Base-by-base conservation (phyloP, 2,113 vertebrate genomes). In the Aviceda subcristata region DNA sequence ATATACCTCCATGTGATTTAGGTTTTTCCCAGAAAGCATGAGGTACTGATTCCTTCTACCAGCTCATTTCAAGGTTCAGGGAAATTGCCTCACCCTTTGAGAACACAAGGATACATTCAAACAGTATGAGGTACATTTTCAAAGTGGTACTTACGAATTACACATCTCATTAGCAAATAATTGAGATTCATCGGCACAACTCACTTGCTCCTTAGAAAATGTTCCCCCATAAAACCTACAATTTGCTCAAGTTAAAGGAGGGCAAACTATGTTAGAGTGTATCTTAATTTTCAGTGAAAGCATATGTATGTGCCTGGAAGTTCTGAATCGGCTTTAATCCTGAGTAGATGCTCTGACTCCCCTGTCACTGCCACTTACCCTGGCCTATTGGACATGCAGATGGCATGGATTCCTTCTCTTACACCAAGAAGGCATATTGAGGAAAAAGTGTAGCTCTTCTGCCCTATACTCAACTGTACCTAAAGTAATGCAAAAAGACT, bases 151-250 rank as follows among this genome's bases (percentile, higher is more conserved):
- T 95, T 88, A 76, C 38, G 74, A 96, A 94, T 96, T 67, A 86
- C 62, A 72, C 86, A 73, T 78, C 74, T 96, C 76, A 76, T 96
- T 94, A 96, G 55, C 77, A 95, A 89, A 85, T 82, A 95, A 92
- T 86, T 94, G 74, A 93, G 77, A 94, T 94, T 90, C 77, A 57
- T 76, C 10, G 9, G 50, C 45, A 39, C 34, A 95, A 86, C 29
- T 88, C 78, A 43, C 66, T 92, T 32, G 26, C 64, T 77, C 9
- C 68, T 92, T 87, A 72, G 82, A 91, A 96, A 72, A 75, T 56
- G 13, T 51, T 88, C 51, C 63, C 19, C 55, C 18, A 34, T 74
- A 94, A 80, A 71, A 69, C 18, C 21, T 90, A 7, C 36, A 67
- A 86, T 90, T 90, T 95, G 50, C 75, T 92, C 55, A 90, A 92